Evolutionary conservation across 1,140 invertebrate species (phyloP).

Genomic region (Drosophila ercepeae): DNA sequence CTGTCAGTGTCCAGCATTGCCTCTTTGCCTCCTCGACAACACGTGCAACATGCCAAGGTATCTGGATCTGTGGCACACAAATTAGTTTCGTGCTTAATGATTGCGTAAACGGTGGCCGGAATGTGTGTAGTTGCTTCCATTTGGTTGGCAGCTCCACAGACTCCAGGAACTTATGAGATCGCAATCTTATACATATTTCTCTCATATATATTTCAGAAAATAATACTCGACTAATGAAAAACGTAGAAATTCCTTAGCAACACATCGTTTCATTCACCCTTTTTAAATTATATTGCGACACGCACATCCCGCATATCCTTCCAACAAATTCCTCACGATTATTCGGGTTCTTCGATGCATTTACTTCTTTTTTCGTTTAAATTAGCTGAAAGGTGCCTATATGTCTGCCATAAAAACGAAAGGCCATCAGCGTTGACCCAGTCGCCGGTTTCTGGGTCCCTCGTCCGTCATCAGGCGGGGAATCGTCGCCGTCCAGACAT

Average conservation of each 20-base stretch:
- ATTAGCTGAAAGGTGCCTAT: slow-evolving; percentile 78
- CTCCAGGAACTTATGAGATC: slow-evolving; percentile 9
- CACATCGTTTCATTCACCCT: slow-evolving; percentile 3
- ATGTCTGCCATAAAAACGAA: slow-evolving; percentile 81
- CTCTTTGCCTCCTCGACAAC: slow-evolving; percentile 44
- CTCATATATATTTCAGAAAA: background rate
- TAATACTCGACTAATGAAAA: background rate
- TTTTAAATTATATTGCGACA: slow-evolving; percentile 45
- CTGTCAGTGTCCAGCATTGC: slow-evolving; percentile 41
- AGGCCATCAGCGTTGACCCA: slow-evolving; percentile 79
- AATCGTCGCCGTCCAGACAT: slow-evolving; percentile 63
- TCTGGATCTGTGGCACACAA: slow-evolving; percentile 69
- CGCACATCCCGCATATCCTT: slow-evolving; percentile 33
- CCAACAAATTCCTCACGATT: slow-evolving; percentile 27
- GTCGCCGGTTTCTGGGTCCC: slow-evolving; percentile 48
- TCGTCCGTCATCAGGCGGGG: slow-evolving; percentile 20
- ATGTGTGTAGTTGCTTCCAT: slow-evolving; percentile 72
- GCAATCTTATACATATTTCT: slow-evolving; percentile 22
- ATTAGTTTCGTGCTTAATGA: slow-evolving; percentile 80
- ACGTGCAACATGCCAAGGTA: slow-evolving; percentile 51
- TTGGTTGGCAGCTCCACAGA: slow-evolving; percentile 44
- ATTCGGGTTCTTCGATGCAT: slow-evolving; percentile 6
- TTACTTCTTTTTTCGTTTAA: slow-evolving; percentile 47
- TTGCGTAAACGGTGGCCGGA: slow-evolving; percentile 79
- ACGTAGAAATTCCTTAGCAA: slow-evolving; percentile 9